Evolutionary conservation across 23 tunicate genomes (phyloP), one percentile per base, ranked within the genome.

Genomic region (Diplosoma virens): DNA sequence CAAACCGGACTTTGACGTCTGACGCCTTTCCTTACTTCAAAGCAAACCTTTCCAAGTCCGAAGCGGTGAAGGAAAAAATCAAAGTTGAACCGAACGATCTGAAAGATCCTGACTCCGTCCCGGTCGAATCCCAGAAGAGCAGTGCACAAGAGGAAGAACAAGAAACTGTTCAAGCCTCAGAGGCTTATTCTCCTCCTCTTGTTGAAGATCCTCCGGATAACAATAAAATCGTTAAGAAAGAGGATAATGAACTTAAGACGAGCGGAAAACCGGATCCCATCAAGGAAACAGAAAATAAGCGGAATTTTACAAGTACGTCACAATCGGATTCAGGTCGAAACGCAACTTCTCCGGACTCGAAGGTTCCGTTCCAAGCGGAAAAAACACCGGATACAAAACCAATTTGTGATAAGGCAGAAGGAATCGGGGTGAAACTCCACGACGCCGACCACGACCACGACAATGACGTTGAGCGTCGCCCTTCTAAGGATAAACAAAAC

Each of bases 1-100:
- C 59, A 45, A 84, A 84, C 71, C 78, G 58, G 4, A 84, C 90
- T 0, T 66, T 82, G 27, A 27, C 7, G 7, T 34, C 23, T 35
- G 74, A 27, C 7, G 50, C 52, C 6, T 67, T 67, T 21, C 52
- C 50, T 16, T 25, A 17, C n/a, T n/a, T n/a, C n/a, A n/a, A n/a
- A n/a, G n/a, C n/a, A n/a, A n/a, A n/a, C n/a, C n/a, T n/a, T n/a
- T n/a, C n/a, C n/a, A n/a, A n/a, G n/a, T n/a, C n/a, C n/a, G n/a
- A n/a, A 17, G 74, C 21, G 17, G 5, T 34, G 5, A 26, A 67
- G 18, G 30, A 61, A 29, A 25, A 55, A 55, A 18, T 55, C 23
- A 25, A 11, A 4, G 61, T 55, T 55, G 22, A 11, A 17, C 5
- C 17, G 17, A 14, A 41, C 14, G 14, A 14, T 14, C 14, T 41